Conservation (phyloP, 2,113 vertebrate genomes). For the Pungitius pungitius region DNA sequence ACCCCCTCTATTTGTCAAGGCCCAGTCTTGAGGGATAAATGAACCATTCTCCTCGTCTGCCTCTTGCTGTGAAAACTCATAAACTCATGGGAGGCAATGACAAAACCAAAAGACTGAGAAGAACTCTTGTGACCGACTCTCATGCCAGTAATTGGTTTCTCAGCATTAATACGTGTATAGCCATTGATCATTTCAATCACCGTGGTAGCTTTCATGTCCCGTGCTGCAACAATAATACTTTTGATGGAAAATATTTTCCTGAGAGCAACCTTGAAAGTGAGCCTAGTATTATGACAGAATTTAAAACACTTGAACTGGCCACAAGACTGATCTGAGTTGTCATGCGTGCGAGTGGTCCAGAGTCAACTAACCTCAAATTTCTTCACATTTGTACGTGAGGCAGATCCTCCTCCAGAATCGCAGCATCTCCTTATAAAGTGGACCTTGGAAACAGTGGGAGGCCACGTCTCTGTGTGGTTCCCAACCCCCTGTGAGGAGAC, state of each 20-base stretch:
- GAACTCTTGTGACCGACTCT: conserved; percentile 15
- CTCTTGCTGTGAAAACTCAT: conserved; percentile 55
- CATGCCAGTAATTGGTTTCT: conserved; percentile 3
- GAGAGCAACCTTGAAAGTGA: conserved; percentile 14
- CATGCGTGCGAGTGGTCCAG: conserved; percentile 5
- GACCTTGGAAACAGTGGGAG: conserved; percentile 54
- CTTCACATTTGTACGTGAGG: conserved; percentile 15
- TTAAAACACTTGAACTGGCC: conserved; percentile 10
- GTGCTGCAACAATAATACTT: not conserved
- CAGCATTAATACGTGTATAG: not conserved
- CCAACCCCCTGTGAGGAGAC: conserved; percentile 66
- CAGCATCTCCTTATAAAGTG: conserved; percentile 34
- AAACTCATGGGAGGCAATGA: conserved; percentile 27
- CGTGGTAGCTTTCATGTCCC: not conserved
- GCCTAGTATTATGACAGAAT: conserved; percentile 30
- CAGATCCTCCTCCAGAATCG: conserved; percentile 38
- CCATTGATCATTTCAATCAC: not conserved
- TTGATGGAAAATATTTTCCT: conserved; percentile 10
- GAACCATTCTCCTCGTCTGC: conserved; percentile 23
- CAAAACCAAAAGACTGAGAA: conserved; percentile 16
- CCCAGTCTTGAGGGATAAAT: conserved; percentile 43
- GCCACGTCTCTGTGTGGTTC: conserved; percentile 57
- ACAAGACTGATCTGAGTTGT: conserved; percentile 4
- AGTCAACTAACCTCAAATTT: conserved; percentile 34
- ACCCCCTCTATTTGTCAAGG: conserved; percentile 50